Percentiles rank a stretch among this genome's conserved stretches.
phyloP scores from a whole-genome alignment of 2,888 invertebrate species.

The Calephelis perditalis region DNA sequence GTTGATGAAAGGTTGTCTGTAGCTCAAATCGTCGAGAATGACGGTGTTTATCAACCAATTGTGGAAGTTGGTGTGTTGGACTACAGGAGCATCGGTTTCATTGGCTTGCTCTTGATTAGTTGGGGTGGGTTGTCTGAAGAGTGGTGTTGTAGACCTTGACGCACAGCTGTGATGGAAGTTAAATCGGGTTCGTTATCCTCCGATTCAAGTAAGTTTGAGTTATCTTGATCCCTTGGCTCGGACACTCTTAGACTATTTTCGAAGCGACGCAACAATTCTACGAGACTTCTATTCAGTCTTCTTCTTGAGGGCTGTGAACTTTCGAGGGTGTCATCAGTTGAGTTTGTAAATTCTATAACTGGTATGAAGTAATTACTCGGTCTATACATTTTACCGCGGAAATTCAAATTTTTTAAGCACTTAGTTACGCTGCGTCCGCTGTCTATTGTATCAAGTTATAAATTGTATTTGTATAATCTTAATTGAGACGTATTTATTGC shows the following conservation, averaged over 20 bases:
- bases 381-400: no score
- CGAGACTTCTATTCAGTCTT: not conserved
- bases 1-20: not conserved
- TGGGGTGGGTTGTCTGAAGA: not conserved
- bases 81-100: not conserved
- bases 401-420: no score
- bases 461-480: no score
- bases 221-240: not conserved
- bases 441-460: no score
- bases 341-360: not conserved
- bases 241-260: not conserved
- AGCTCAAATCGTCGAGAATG: not conserved
- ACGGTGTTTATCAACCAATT: not conserved
- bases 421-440: no score
- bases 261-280: not conserved
- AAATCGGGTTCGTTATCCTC: not conserved
- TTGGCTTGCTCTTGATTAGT: not conserved
- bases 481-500: no score
- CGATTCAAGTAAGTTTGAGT: not conserved
- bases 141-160: not conserved
- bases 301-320: not conserved
- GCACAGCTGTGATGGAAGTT: not conserved
- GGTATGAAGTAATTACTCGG: no score
- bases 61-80: not conserved
- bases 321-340: not conserved